These are phyloP conservation scores for Cerastis rubricosa DNA, from an alignment of 2,888 invertebrate species.

Conservation along the genomic window DNA sequence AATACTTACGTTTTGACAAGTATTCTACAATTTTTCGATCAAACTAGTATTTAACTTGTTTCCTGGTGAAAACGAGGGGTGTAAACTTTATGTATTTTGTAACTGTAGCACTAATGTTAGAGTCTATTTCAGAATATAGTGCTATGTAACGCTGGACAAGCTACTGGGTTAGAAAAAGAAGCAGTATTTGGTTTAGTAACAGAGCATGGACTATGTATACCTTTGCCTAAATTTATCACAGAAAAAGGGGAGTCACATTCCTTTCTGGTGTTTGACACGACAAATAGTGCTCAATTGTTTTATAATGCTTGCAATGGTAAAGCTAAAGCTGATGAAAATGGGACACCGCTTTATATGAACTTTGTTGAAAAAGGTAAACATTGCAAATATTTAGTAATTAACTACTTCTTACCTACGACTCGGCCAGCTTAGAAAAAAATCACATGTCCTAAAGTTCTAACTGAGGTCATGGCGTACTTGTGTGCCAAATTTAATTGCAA, in stretches of 20 bases:
- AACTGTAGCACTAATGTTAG: neutral
- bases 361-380: slow-evolving; percentile 91
- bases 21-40: no score
- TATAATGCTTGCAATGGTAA: slow-evolving; percentile 91
- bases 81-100: neutral
- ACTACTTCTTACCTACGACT: neutral
- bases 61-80: no score
- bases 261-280: slow-evolving; percentile 92
- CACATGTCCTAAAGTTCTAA: neutral
- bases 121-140: slow-evolving; percentile 91
- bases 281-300: slow-evolving; percentile 89
- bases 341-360: slow-evolving; percentile 92
- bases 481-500: neutral
- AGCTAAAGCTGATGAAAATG: slow-evolving; percentile 90
- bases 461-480: neutral
- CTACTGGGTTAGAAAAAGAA: slow-evolving; percentile 94
- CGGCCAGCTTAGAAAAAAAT: neutral
- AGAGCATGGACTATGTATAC: slow-evolving; percentile 88
- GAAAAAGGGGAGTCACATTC: slow-evolving; percentile 95
- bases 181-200: slow-evolving; percentile 90
- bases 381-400: neutral
- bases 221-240: slow-evolving; percentile 92
- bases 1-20: no score
- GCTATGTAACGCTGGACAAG: slow-evolving; percentile 97
- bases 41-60: no score